A percentile compares a stretch with the other conserved stretches of the same genome.
phyloP scores from a whole-genome alignment of 2,797 vertebrate genomes.

The Hyperoplus lanceolatus region DNA sequence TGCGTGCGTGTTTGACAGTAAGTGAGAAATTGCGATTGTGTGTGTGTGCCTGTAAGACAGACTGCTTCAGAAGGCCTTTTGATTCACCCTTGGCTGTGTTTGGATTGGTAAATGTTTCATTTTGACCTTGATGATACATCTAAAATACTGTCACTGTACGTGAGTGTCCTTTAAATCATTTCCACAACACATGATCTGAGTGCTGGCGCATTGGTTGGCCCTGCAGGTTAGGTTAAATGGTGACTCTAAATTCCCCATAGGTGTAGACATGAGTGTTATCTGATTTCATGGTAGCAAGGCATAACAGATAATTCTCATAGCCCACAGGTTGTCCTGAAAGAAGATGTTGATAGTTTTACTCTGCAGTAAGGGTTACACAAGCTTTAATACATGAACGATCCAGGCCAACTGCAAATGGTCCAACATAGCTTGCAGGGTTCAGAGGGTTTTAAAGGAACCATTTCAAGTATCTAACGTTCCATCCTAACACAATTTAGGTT shows the following conservation, averaged over 20 bases:
- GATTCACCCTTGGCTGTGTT: conserved; percentile 9
- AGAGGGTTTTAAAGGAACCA: neutral
- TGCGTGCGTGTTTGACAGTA: conserved; percentile 20
- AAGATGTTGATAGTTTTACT: too few species aligned
- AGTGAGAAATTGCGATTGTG: neutral
- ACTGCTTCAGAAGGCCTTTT: neutral
- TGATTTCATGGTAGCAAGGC: neutral
- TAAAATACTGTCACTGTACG: neutral
- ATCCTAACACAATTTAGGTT: neutral
- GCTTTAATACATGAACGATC: too few species aligned
- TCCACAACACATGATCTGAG: neutral
- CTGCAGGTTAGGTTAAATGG: neutral
- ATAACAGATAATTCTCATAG: too few species aligned
- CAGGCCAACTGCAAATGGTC: too few species aligned
- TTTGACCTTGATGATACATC: conserved; percentile 5
- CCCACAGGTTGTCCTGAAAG: too few species aligned
- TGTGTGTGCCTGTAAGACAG: conserved; percentile 3
- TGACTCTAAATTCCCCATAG: neutral
- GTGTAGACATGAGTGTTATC: neutral
- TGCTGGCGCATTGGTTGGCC: neutral
- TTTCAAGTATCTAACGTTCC: neutral
- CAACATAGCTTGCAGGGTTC: too few species aligned
- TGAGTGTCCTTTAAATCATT: conserved; percentile 2
- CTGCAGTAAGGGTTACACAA: too few species aligned
- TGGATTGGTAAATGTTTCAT: conserved; percentile 15